Evolutionary conservation across 2,888 invertebrate genomes (phyloP), one percentile per base, ranked within the genome.

Genomic region (Lottia gigantea): DNA sequence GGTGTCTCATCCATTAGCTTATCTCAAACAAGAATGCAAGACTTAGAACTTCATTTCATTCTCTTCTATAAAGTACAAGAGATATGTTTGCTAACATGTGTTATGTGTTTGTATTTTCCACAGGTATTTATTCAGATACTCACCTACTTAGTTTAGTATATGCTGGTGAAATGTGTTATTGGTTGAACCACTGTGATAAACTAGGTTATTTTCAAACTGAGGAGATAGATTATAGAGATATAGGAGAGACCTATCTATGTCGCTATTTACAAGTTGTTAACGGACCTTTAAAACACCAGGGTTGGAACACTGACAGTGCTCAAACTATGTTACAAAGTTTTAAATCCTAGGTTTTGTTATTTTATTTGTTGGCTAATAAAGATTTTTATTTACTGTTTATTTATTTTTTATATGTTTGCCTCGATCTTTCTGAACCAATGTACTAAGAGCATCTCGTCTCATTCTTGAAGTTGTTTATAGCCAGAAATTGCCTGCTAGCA

Each of bases 141-240:
- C 84, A 86, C 67, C 76, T 87, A 61, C 76, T 87, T 40, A 84
- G 84, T 8, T 74, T 87, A 76, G 85, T 87, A 84, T 87, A 87
- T 73, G 81, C 76, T 40, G 86, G 84, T 12, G 86, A 87, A 72
- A 78, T 87, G 82, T 86, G 86, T 71, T 82, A 82, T 74, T 87
- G 86, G 87, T 81, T 65, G 7, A 31, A 19, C 25, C 16, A 70
- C 15, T 47, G 64, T 45, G 55, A 77, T 71, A 72, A 67, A 70
- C 25, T 66, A 62, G 61, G 71, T 16, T n/a, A 40, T 2, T 46
- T 63, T 25, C 46, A 62, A 14, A 62, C 26, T 2, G 46, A 55
- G 12, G 75, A 72, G 26, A 67, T 72, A 25, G 70, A 78, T 19
- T 74, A 75, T 16, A 71, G 71, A 55, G 46, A 73, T 46, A 71